Base-by-base conservation (phyloP, 2,797 vertebrate species). In the Enteromius argenteus region DNA sequence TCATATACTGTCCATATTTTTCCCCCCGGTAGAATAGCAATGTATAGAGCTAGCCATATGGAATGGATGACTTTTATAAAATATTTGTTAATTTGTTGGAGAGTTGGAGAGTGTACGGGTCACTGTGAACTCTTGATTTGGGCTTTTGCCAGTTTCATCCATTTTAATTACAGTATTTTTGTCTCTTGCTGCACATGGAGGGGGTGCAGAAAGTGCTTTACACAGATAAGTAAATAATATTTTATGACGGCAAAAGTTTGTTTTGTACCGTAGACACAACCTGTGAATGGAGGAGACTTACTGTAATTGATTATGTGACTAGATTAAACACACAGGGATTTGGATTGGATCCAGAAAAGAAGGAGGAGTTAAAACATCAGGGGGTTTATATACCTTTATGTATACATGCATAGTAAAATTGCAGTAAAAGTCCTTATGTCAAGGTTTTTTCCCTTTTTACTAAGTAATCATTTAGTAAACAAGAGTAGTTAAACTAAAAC, bases 311-410 rank as follows among this genome's bases (percentile, higher is more conserved):
- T 35, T 64, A 80, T 44, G 67, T 19, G 13, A 23, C 39, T 80
- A 86, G 88, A 89, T 87, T 10, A 49, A 49, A 7, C 51, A 76
- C 81, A 39, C 44, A 23, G 64, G 73, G 81, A 88, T 87, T 69
- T 86, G 66, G 80, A 73, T 58, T 71, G 71, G 37, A 58, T 68
- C 74, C 86, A 84, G 71, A 42, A 32, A 68, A 37, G 76, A 23
- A 79, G 78, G 11, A 35, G 1, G 6, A 73, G 60, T 37, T 80
- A 83, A 89, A 39, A 23, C 82, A 89, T 85, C 81, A 53, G 10
- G 66, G 3, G 9, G 27, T 11, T n/a, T 53, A 32, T 2, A 19
- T 2, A 39, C 35, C 17, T 60, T 58, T 44, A 81, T n/a, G 69
- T 46, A 30, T 30, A 68, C 21, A 79, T 51, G 62, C 19, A 35